Percentiles rank a stretch among this genome's conserved stretches.
phyloP scores from a whole-genome alignment of 2,113 vertebrate genomes.

The Carassius gibelio region DNA sequence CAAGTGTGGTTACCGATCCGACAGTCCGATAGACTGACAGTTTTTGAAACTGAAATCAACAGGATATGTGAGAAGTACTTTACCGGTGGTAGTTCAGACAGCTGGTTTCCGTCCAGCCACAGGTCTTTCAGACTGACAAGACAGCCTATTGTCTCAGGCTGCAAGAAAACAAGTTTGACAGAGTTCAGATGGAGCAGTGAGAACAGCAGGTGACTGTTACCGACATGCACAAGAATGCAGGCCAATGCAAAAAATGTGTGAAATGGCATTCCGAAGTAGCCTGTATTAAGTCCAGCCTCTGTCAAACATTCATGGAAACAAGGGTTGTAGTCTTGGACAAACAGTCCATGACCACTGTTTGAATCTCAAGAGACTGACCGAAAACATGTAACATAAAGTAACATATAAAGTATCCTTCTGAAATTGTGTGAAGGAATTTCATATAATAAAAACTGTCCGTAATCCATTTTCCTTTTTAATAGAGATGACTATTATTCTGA shows the following conservation, averaged over 20 bases:
- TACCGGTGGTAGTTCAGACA: constrained; percentile 92
- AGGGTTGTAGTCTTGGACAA: too few species aligned
- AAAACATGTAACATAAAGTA: too few species aligned
- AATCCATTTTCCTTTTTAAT: too few species aligned
- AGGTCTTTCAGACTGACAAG: constrained; percentile 94
- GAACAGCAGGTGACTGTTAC: constrained; percentile 33
- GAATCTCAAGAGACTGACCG: too few species aligned
- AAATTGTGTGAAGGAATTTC: too few species aligned
- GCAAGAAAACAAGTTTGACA: constrained; percentile 55
- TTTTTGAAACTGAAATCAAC: not conserved
- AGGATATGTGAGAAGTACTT: constrained; percentile 52
- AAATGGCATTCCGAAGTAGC: not conserved
- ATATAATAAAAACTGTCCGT: too few species aligned
- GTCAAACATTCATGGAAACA: too few species aligned
- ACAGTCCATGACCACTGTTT: too few species aligned
- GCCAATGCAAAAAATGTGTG: not conserved
- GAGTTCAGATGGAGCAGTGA: constrained; percentile 34
- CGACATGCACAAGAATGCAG: constrained; percentile 25
- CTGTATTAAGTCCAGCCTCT: not conserved
- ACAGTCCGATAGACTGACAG: not conserved
- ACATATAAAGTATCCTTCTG: too few species aligned
- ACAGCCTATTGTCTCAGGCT: constrained; percentile 95
- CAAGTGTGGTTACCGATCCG: not conserved
- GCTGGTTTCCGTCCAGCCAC: constrained; percentile 98
- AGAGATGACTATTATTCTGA: too few species aligned